These are phyloP conservation scores for Saccopteryx bilineata DNA, from an alignment of 2,113 vertebrate genomes.

Conservation along the genomic window DNA sequence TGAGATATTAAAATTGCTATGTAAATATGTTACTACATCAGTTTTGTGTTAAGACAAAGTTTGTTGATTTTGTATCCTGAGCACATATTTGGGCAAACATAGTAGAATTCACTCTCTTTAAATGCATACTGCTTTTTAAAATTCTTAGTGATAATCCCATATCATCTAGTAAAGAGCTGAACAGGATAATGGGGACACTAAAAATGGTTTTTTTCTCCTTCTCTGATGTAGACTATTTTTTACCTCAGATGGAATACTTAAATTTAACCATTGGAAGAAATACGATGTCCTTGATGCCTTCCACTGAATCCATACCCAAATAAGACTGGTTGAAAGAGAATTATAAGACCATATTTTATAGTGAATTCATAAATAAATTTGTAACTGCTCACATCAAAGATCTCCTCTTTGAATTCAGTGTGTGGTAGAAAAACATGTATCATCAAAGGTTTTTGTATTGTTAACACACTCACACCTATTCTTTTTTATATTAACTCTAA, in stretches of 20 bases:
- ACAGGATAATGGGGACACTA: neutral
- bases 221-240: neutral
- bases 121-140: neutral
- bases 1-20: neutral
- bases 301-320: neutral
- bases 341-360: neutral
- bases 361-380: neutral
- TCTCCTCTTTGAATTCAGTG: neutral
- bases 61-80: neutral
- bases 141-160: neutral
- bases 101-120: conserved; percentile 6
- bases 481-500: neutral
- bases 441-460: neutral
- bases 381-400: neutral
- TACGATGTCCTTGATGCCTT: neutral
- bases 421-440: neutral
- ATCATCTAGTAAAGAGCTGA: neutral
- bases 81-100: neutral
- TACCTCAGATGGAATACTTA: neutral
- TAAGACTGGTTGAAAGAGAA: neutral
- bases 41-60: neutral
- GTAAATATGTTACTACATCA: neutral
- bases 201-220: neutral
- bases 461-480: neutral
- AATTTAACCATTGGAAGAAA: neutral